phyloP scores from a whole-genome alignment of 2,113 vertebrate genomes.

The Trochalopteron elliotii region DNA sequence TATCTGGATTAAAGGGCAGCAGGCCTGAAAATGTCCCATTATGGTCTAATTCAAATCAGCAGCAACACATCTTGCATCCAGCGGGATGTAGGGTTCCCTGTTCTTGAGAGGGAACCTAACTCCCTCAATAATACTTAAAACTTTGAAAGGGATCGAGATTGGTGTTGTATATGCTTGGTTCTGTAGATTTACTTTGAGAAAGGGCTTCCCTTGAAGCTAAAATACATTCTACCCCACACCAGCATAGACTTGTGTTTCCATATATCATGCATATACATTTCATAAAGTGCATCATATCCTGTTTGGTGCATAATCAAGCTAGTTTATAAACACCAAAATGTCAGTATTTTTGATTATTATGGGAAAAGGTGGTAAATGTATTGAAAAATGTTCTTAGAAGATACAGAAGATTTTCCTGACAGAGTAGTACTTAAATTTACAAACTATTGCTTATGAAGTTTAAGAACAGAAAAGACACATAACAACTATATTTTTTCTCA shows the following conservation, averaged over 20 bases:
- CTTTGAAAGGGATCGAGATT: not conserved
- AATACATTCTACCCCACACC: not conserved
- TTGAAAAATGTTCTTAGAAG: not conserved
- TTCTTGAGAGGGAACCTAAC: not conserved
- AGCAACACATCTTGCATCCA: not conserved
- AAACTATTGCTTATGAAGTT: not conserved
- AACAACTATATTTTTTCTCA: not conserved
- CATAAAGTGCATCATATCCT: accelerated
- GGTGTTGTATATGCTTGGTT: not conserved
- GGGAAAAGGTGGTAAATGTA: not conserved
- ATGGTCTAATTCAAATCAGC: not conserved
- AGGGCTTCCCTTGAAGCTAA: not conserved
- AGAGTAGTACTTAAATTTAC: not conserved
- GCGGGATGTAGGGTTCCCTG: not conserved
- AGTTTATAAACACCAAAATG: not conserved
- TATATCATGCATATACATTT: not conserved
- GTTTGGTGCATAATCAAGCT: not conserved
- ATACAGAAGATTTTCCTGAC: not conserved
- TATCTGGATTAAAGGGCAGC: not conserved
- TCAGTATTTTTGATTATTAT: not conserved
- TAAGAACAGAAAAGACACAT: not conserved
- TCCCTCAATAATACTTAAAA: not conserved
- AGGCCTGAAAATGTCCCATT: not conserved
- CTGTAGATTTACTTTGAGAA: not conserved
- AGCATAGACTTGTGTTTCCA: not conserved